Percentiles rank a stretch among this genome's conserved stretches.
Evolutionary conservation across 1,140 invertebrate species (phyloP).

Genomic region (Holotrichia oblita): DNA sequence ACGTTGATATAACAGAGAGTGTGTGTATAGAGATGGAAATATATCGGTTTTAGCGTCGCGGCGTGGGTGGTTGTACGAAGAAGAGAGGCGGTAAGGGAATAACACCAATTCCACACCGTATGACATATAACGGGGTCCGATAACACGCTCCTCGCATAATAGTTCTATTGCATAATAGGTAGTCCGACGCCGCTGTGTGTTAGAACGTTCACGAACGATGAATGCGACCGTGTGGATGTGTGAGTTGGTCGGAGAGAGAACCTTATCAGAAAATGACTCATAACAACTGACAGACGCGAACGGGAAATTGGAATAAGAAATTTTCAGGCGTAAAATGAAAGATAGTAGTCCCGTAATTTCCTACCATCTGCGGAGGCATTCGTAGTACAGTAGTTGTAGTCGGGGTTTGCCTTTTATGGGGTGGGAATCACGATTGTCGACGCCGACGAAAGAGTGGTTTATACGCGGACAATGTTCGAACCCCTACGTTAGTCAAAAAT

Average conservation of each 20-base stretch:
- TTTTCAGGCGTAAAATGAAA: constrained; percentile 66
- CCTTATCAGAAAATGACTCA: constrained; percentile 65
- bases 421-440: background rate
- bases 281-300: constrained; percentile 65
- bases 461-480: background rate
- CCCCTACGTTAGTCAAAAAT: background rate
- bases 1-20: background rate
- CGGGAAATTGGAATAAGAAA: constrained; percentile 67
- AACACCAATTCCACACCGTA: constrained; percentile 58
- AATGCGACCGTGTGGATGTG: constrained; percentile 7
- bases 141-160: constrained; percentile 54
- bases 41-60: background rate
- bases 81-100: background rate
- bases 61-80: background rate
- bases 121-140: constrained; percentile 60
- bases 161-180: constrained; percentile 56
- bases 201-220: constrained; percentile 31
- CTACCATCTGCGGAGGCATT: constrained; percentile 50
- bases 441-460: background rate
- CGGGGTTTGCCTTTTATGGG: background rate
- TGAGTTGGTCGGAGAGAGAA: background rate
- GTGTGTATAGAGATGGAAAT: constrained; percentile 17
- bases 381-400: constrained; percentile 43
- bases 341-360: constrained; percentile 64
- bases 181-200: constrained; percentile 49